Evolutionary conservation across 1,140 invertebrate genomes (phyloP).

Genomic region (Wiebesia pumilae): DNA sequence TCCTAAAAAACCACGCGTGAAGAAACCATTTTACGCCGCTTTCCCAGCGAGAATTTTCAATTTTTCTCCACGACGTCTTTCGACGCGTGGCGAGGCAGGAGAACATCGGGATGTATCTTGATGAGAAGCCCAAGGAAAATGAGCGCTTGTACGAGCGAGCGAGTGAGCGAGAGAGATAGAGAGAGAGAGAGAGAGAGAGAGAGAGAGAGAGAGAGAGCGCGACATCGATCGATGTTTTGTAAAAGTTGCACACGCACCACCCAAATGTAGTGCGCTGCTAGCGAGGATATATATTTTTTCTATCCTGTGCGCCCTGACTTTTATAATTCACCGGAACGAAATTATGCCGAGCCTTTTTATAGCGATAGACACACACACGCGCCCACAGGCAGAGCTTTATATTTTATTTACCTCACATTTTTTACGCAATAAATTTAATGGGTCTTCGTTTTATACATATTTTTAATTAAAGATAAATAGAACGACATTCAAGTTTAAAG

Average conservation of each 20-base stretch:
- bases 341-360: background rate
- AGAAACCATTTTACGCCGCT: background rate
- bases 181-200: conserved; percentile 9
- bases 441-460: background rate
- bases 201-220: conserved; percentile 55
- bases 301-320: background rate
- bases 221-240: conserved; percentile 69
- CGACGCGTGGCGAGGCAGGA: background rate
- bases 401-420: background rate
- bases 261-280: conserved; percentile 24
- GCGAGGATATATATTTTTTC: conserved; percentile 48
- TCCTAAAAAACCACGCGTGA: background rate
- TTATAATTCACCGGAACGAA: conserved; percentile 1
- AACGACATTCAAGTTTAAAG: background rate
- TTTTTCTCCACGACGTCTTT: conserved; percentile 31
- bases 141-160: conserved; percentile 35
- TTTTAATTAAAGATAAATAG: background rate
- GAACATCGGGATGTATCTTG: conserved; percentile 24
- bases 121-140: conserved; percentile 49
- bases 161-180: background rate
- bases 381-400: no score
- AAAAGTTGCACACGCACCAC: conserved; percentile 65
- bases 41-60: background rate
- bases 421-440: background rate
- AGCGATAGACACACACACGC: background rate